Base-by-base conservation (phyloP, 2,113 vertebrate species). In the Bubo scandiacus region DNA sequence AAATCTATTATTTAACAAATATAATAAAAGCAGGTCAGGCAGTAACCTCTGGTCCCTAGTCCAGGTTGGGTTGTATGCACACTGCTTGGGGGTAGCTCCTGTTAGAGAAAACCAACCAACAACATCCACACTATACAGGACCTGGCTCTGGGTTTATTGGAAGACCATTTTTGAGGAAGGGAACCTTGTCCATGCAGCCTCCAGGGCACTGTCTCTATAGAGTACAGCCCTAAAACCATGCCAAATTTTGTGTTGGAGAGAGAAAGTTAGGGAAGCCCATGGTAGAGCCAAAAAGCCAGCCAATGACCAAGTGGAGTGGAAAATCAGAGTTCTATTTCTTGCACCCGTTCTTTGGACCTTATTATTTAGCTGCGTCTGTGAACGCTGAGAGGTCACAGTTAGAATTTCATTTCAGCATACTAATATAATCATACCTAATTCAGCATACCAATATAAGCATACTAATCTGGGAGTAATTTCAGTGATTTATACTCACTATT, bases 161-260 rank as follows among this genome's bases (percentile, higher is more conserved):
- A 52, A 84, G 43, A 51, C 4, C 1, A 0, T 57, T 58, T 51
- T 15, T 0, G 1, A 34, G 32, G 32, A 58, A 25, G 38, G 18
- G 7, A 83, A 18, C 16, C n/a, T 87, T 78, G 45, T 38, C n/a
- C 72, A 38, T 38, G 17, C 47, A 67, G 20, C 34, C 34, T 81
- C 45, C 29, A 65, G 21, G 32, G 25, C 55, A 74, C 19, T 6
- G 2, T 23, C 30, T 68, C 57, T 63, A 36, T 22, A 63, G 34
- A 58, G 42, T 10, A 58, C 18, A 58, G 22, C 55, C 18, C 67
- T 75, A 67, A 25, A 75, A 70, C 10, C 10, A 32, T 40, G 15
- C 2, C 34, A 70, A 54, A 36, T 65, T 57, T 63, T 80, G 8
- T 25, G 26, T 5, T 13, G 9, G 47, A 55, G 40, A 42, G 19